Base-by-base conservation (phyloP, 2,113 vertebrate species). In the Perognathus longimembris region DNA sequence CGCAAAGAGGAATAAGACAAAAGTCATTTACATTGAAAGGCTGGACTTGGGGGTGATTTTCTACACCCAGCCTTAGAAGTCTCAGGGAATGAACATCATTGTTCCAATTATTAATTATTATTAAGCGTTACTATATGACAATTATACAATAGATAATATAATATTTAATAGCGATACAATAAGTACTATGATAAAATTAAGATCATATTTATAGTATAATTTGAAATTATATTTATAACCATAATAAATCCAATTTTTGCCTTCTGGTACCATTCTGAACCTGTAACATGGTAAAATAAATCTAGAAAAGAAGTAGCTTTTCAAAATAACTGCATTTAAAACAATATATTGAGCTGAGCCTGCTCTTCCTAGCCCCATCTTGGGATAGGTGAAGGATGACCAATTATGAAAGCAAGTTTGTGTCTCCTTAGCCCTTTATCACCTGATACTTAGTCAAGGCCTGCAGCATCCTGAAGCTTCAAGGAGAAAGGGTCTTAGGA, bases 261-360 rank as follows among this genome's bases (percentile, higher is more conserved):
- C 26, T 85, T 90, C 92, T 97, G 83, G 89, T 81, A 92, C 57
- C 74, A 95, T 80, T 76, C 90, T 83, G 90, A 38, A 28, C 26
- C 1, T 3, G 45, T 74, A 73, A 76, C 91, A 75, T 81, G 89
- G 69, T 40, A 34, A 89, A 85, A 85, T 77, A 20, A 63, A 82
- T 88, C 8, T 28, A 64, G 63, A 45, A 67, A 32, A 82, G 10
- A 89, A 20, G 17, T 38, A 50, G 50, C 34, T 15, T 87, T 95
- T 78, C 76, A 38, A 61, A 82, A 77, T 45, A 92, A 78, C 11
- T 45, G 30, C 2, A 78, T 70, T 90, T 74, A 20, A 61, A 89
- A 34, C 40, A 63, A n/a, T 12, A 18, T 42, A 20, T 36, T 70
- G 74, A 85, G 17, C 71, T 6, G 50, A 78, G 20, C 14, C n/a